Conservation (phyloP, 2,888 invertebrate species). For the Andrena bicolor region DNA sequence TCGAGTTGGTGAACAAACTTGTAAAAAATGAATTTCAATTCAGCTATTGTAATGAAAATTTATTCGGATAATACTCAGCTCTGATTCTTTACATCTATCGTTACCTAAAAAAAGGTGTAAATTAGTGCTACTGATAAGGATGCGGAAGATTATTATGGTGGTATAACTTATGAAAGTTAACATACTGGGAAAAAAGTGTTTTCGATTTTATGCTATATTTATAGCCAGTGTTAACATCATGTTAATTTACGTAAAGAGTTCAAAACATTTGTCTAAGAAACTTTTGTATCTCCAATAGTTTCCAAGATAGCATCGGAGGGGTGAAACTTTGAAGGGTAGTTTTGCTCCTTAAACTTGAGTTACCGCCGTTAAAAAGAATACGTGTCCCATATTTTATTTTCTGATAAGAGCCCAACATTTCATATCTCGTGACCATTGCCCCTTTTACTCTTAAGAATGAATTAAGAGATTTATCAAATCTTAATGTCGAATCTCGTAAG, state of each 20-base stretch:
- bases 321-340: slow-evolving; percentile 1
- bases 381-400: neutral
- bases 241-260: neutral
- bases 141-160: too few species aligned
- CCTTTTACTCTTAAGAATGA: neutral
- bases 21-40: too few species aligned
- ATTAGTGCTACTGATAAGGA: too few species aligned
- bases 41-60: too few species aligned
- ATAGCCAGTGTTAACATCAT: neutral
- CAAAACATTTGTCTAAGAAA: slow-evolving; percentile 16
- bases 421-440: neutral
- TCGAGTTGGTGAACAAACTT: too few species aligned
- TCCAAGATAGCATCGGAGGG: neutral
- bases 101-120: too few species aligned
- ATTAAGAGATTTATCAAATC: neutral
- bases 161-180: neutral
- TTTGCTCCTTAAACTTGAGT: slow-evolving; percentile 3
- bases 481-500: neutral
- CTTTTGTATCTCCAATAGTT: slow-evolving; percentile 1
- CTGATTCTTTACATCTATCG: too few species aligned
- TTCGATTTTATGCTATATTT: neutral
- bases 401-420: neutral
- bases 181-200: neutral
- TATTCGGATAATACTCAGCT: too few species aligned
- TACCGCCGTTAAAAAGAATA: neutral